Evolutionary conservation across 2,113 vertebrate genomes (phyloP).

Genomic region (Elanus axillaris): DNA sequence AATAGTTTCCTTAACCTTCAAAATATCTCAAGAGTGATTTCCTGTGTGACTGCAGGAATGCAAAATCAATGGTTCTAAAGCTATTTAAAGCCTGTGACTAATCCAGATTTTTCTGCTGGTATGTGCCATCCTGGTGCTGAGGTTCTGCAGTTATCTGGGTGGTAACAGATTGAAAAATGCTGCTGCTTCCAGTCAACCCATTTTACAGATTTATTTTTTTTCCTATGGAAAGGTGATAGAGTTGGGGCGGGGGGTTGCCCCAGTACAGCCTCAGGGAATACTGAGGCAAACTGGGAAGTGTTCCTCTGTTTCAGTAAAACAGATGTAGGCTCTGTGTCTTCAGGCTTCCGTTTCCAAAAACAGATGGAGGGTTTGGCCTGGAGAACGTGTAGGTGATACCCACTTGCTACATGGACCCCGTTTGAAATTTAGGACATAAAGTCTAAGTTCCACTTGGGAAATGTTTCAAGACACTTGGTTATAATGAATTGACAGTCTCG

Average conservation of each 20-base stretch:
- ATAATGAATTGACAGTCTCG: neutral
- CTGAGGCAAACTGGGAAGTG: neutral
- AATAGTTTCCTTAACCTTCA: neutral
- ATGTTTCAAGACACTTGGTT: neutral
- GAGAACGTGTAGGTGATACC: neutral
- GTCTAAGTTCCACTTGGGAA: neutral
- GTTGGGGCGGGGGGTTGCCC: accelerated
- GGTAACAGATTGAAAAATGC: neutral
- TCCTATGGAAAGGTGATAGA: neutral
- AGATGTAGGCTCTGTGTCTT: neutral
- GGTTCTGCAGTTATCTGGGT: neutral
- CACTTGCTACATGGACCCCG: neutral
- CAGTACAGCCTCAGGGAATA: accelerated
- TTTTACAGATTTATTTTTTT: neutral
- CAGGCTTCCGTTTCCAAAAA: neutral
- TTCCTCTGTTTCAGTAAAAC: neutral
- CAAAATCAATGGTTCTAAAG: neutral
- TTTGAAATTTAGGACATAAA: neutral
- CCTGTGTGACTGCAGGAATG: neutral
- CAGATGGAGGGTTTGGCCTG: neutral
- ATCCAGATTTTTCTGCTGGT: neutral
- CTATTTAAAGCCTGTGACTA: neutral
- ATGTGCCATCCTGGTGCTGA: neutral
- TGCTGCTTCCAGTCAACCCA: neutral
- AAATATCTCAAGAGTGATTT: neutral